Base-by-base conservation (phyloP, 2,888 invertebrate species). In the Lasioglossum vierecki region DNA sequence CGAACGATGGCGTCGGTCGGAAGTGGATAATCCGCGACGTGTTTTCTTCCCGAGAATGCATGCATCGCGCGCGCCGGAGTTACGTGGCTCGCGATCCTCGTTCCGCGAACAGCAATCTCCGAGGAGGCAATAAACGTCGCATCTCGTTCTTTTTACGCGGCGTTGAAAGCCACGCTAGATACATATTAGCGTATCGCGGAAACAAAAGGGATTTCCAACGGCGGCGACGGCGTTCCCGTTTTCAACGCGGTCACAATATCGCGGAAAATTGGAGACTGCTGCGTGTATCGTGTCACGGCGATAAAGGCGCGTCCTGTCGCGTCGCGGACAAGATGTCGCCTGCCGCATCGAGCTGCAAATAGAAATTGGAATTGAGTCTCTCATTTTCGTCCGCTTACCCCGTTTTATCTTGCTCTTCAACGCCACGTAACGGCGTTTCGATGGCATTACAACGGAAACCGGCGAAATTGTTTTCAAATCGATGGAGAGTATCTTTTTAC, bases 81-180 rank as follows among this genome's bases (percentile, higher is more conserved):
- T 63, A 39, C 60, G 22, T 30, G 30, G 71, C 13, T 6, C 44
- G 57, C 46, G 46, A 18, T 44, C 66, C 22, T 57, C 18, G 15
- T 30, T 49, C n/a, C 30, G 74, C 57, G 53, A 63, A 66, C 66
- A 66, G 76, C 76, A 66, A 80, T 76, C 72, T 57, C 76, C 49
- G 75, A 78, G 78, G 41, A 79, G 80, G 86, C 78, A 80, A 83
- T 86, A 86, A 87, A 80, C 83, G 86, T 80, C 80, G 77, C 53
- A 53, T 78, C 60, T 18, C 60, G 66, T 70, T 70, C 44, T 46
- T 78, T 78, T 75, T 60, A 60, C 75, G 60, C 72, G 46, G 35
- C 44, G 5, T 18, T 71, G 74, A 84, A 78, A 71, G 75, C 78
- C 63, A 15, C 71, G 57, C 35, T 68, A 46, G 63, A 84, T 76